Conservation (phyloP, 2,797 vertebrate genomes). For the Scarus forsteni region DNA sequence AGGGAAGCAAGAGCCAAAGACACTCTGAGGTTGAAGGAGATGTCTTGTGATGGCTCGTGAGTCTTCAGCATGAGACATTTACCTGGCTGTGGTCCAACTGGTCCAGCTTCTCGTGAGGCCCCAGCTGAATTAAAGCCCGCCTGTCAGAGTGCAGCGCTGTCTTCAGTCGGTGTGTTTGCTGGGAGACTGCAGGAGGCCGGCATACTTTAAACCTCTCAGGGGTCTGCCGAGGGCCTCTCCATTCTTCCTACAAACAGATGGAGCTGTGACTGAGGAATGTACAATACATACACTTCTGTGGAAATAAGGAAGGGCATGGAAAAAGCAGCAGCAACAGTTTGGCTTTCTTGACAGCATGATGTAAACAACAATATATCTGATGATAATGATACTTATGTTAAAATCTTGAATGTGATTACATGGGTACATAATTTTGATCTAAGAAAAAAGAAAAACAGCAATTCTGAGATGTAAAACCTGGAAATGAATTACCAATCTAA, state of each 20-base stretch:
- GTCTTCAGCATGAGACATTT: constrained; percentile 56
- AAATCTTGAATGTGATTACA: not conserved
- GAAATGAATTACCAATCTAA: too few relatives aligned
- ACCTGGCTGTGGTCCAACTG: constrained; percentile 62
- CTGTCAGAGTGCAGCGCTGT: constrained; percentile 52
- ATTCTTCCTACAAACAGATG: constrained; percentile 73
- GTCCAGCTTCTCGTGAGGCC: constrained; percentile 69
- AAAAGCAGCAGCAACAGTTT: constrained; percentile 8
- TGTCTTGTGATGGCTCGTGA: constrained; percentile 53
- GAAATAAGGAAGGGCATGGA: constrained; percentile 18
- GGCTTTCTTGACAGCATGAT: not conserved
- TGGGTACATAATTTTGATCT: too few relatives aligned
- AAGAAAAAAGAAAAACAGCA: too few relatives aligned
- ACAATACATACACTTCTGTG: constrained; percentile 33
- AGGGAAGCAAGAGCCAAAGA: constrained; percentile 11
- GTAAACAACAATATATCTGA: not conserved
- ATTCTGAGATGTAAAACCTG: too few relatives aligned
- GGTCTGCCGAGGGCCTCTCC: constrained; percentile 68
- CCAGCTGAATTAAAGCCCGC: constrained; percentile 73
- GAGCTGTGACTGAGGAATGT: constrained; percentile 59
- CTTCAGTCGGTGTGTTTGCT: constrained; percentile 64
- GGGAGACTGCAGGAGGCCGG: constrained; percentile 72
- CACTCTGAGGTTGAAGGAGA: constrained; percentile 28
- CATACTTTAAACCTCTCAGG: constrained; percentile 75
- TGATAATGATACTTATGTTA: not conserved